Evolutionary conservation across 1,140 invertebrate genomes (phyloP), one percentile per base, ranked within the genome.

Genomic region (Laupala kohalensis): DNA sequence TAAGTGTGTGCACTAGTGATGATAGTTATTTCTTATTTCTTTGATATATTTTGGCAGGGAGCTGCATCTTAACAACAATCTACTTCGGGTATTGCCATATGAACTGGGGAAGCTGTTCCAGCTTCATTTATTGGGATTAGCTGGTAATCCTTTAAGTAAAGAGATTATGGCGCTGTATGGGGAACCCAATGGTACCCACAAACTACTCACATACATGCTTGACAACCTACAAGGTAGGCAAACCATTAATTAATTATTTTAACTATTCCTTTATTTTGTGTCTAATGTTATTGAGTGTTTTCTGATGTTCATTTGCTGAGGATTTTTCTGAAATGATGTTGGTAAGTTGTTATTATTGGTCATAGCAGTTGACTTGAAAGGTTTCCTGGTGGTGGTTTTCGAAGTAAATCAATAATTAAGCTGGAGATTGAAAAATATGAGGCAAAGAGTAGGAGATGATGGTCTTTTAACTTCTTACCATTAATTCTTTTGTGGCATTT

Each of bases 61-160:
- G 83, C 86, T 99, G 75, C 87, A 95, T 76, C 85, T 99, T 70
- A 94, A 93, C 81, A 90, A 98, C 83, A 99, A 99, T 84, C 90
- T 90, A 78, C 85, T 99, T 74, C 87, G 96, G 68, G 89, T 92
- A 74, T 84, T 99, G 77, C 97, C 97, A 3, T 98, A 94, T 82
- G 96, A 99, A 83, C 86, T 99, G 76, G 97, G 97, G 74, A 97
- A 97, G 83, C 87, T 99, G 74, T 99, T 99, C 83, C 95, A 98
- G 82, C 86, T 99, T 75, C 92, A 96, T 83, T 84, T 92, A 78
- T 82, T 93, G 77, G 94, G 93, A 75, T 85, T 98, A 75, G 90
- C 93, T 78, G 94, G 95, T 15, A 99, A 99, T 87, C 97, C 96
- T 67, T 84, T 99, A 64, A 90, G 89, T 76, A 93, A 93, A 79